Evolutionary conservation across 2,888 invertebrate genomes (phyloP), one percentile per base, ranked within the genome.

Genomic region (Andrena hattorfiana): DNA sequence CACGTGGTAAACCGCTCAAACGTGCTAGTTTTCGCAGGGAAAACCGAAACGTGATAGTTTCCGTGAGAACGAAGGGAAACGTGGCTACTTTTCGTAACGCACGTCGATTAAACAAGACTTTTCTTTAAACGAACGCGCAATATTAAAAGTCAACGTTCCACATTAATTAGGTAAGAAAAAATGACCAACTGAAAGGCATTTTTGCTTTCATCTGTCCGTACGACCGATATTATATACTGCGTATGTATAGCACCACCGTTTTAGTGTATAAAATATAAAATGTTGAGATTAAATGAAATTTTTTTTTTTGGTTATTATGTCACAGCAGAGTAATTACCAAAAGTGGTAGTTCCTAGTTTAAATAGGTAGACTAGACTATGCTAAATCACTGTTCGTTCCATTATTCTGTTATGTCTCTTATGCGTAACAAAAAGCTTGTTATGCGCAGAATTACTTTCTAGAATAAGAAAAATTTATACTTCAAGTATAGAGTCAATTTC

Each of bases 211-310:
- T 54, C 35, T 26, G 16, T 42, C 28, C 23, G 32, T 72, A 63
- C 28, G 48, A 76, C 64, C 70, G 73, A 59, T 69, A 76, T 30
- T 69, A 56, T 28, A 75, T 79, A 84, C 66, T 83, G 83, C 83
- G 81, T 69, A 13, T 42, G 42, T 42, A 59, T 60, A 81, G 54
- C 66, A 77, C 56, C 48, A 77, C 66, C 64, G 32, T 75, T 79
- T 81, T 83, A 68, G 64, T 71, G 83, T 88, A 90, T 86, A 90
- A 90, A 90, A 89, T 91, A 90, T 89, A 91, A 91, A 90, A 88
- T 89, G 77, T 88, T 76, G 73, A 84, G 79, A 88, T 83, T 88
- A 87, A 72, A 89, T 87, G 73, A 75, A 72, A 77, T 62, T 16
- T 51, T 20, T 74, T 71, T 87, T 83, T 89, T 88, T 90, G 86